Conservation (phyloP, 1,140 invertebrate species). For the Tachypleus tridentatus region DNA sequence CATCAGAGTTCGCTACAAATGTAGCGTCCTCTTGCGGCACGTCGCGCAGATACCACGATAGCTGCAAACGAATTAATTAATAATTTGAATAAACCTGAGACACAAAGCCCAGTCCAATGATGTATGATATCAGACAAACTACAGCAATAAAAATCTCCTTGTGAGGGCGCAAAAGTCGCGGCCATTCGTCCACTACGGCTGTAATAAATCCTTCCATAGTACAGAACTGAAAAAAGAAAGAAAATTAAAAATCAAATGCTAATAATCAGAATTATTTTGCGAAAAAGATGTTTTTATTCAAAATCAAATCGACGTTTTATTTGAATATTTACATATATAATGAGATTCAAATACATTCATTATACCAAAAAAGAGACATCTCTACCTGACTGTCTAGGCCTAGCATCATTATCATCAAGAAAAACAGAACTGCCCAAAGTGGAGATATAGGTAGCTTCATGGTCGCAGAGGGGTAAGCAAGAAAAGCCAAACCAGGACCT, state of each 20-base stretch:
- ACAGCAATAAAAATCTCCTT: slow-evolving; percentile 88
- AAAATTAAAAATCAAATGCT: too few relatives aligned
- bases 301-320: too few relatives aligned
- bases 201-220: slow-evolving; percentile 98
- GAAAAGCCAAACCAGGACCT: slow-evolving; percentile 89
- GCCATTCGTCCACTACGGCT: slow-evolving; percentile 92
- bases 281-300: too few relatives aligned
- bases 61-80: too few relatives aligned
- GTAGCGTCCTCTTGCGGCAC: too few relatives aligned
- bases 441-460: slow-evolving; percentile 89
- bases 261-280: too few relatives aligned
- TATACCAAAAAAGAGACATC: slow-evolving; percentile 3
- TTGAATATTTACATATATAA: too few relatives aligned
- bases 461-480: slow-evolving; percentile 94
- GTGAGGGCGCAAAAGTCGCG: slow-evolving; percentile 60
- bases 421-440: slow-evolving; percentile 95
- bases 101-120: slow-evolving; percentile 82
- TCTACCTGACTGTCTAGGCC: slow-evolving; percentile 75
- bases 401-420: slow-evolving; percentile 93
- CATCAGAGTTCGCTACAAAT: too few relatives aligned
- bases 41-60: too few relatives aligned
- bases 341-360: too few relatives aligned
- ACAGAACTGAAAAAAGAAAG: slow-evolving; percentile 61
- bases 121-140: slow-evolving; percentile 80
- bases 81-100: too few relatives aligned